phyloP scores from a whole-genome alignment of 2,797 vertebrate genomes.

The Chaetodon trifasciatus region DNA sequence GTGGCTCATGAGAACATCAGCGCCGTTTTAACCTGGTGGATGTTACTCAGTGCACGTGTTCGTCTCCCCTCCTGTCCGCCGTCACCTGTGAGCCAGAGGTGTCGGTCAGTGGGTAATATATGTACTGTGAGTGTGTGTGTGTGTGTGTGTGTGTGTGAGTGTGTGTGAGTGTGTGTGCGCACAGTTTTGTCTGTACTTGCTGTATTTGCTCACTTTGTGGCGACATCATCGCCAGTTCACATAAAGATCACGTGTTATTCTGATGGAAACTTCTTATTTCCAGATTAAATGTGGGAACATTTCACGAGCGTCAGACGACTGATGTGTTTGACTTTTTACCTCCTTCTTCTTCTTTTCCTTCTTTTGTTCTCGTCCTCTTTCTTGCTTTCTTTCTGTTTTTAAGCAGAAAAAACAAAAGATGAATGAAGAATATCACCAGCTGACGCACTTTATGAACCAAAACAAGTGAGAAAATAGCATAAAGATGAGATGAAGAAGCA shows the following conservation, averaged over 20 bases:
- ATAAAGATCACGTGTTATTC: slow-evolving; percentile 25
- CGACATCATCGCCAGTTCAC: slow-evolving; percentile 17
- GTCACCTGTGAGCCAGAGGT: slow-evolving; percentile 10
- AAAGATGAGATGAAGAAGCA: too few relatives aligned
- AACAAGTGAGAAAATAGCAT: too few relatives aligned
- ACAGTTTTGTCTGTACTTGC: too few relatives aligned
- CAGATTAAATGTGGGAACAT: slow-evolving; percentile 59
- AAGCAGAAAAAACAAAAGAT: too few relatives aligned
- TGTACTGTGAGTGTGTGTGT: not conserved
- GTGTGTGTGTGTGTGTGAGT: slow-evolving; percentile 6
- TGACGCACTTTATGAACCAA: too few relatives aligned
- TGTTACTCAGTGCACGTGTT: slow-evolving; percentile 26
- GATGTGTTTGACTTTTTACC: not conserved
- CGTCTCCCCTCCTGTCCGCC: slow-evolving; percentile 7
- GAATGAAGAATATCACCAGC: too few relatives aligned
- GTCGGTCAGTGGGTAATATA: slow-evolving; percentile 12
- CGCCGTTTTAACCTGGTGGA: slow-evolving; percentile 27
- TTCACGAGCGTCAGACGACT: slow-evolving; percentile 5
- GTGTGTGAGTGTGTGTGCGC: not conserved
- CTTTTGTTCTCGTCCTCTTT: not conserved
- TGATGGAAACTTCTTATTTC: slow-evolving; percentile 42
- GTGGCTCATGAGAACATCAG: not conserved
- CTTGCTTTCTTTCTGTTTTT: not conserved
- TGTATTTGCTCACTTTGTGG: slow-evolving; percentile 30
- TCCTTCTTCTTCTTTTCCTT: not conserved